Evolutionary conservation across 2,888 invertebrate genomes (phyloP).

Genomic region (Drosophila setosimentum): DNA sequence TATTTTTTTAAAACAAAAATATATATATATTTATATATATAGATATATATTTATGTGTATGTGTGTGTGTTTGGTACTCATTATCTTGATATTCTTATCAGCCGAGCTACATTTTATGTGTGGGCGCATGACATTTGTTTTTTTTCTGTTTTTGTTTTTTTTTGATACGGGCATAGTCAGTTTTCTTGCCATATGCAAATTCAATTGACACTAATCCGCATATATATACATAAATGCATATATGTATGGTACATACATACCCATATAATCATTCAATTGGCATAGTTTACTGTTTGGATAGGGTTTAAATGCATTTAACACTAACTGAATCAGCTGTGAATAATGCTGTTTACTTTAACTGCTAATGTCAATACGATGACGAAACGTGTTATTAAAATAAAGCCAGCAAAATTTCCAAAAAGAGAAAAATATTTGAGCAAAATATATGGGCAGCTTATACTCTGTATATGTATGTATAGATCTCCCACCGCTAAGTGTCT

Average conservation of each 20-base stretch:
- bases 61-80: conserved; percentile 28
- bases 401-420: neutral
- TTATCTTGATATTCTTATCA: conserved; percentile 39
- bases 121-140: conserved; percentile 35
- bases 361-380: neutral
- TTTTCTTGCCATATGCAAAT: conserved; percentile 36
- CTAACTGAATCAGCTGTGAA: conserved; percentile 9
- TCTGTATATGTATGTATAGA: neutral
- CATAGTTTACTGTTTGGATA: neutral
- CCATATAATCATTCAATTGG: neutral
- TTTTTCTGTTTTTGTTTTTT: neutral
- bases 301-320: neutral
- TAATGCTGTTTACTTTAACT: conserved; percentile 5
- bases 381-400: too few species aligned
- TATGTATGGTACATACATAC: neutral
- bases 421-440: neutral
- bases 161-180: conserved; percentile 31
- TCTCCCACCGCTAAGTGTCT: neutral
- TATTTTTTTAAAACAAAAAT: too few species aligned
- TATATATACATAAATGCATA: neutral
- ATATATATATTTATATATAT: neutral
- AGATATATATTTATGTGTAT: neutral
- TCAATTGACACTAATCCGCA: conserved; percentile 33
- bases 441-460: neutral
- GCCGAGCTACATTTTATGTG: conserved; percentile 22